phyloP scores from a whole-genome alignment of 2,888 invertebrate species.

The Deroplatys truncata region DNA sequence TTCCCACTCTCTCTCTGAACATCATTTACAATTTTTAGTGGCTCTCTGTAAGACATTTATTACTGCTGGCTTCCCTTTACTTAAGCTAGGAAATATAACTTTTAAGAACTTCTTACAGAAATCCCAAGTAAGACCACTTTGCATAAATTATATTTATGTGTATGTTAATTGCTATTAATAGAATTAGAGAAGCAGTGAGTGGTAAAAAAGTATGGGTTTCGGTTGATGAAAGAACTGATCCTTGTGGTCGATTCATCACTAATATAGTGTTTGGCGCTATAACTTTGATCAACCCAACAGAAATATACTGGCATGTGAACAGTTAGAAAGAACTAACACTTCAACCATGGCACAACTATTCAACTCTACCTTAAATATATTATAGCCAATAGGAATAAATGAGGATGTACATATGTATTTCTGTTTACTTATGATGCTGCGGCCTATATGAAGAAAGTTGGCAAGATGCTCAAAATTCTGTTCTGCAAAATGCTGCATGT shows the following conservation, averaged over 20 bases:
- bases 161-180: not conserved
- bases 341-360: not conserved
- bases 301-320: not conserved
- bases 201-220: conserved; percentile 2
- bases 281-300: too few relatives aligned
- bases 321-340: not conserved
- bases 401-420: too few relatives aligned
- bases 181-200: not conserved
- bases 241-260: not conserved
- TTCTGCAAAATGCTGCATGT: not conserved
- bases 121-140: not conserved
- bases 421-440: not conserved
- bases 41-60: too few relatives aligned
- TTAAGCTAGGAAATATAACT: too few relatives aligned
- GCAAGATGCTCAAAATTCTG: not conserved
- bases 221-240: not conserved
- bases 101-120: not conserved
- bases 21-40: too few relatives aligned
- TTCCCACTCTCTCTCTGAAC: too few relatives aligned
- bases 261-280: not conserved
- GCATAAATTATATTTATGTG: not conserved
- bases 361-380: not conserved
- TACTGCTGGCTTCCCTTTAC: too few relatives aligned
- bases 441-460: too few relatives aligned
- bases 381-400: not conserved